Base-by-base conservation (phyloP, 1,140 invertebrate species). In the Gryon sp. region DNA sequence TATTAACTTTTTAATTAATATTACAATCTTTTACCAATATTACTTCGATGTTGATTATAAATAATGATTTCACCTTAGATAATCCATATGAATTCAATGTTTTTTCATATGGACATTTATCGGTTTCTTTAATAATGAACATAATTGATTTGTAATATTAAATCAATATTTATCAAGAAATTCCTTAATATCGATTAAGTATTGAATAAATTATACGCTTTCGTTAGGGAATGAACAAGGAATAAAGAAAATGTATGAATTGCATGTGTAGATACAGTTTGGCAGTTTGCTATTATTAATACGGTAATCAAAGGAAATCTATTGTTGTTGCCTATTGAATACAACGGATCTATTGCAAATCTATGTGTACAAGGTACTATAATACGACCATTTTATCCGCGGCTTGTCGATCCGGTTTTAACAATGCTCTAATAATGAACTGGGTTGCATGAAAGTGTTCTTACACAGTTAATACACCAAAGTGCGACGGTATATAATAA, bases 341-440 rank as follows among this genome's bases (percentile, higher is more conserved):
- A 50, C 69, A 46, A 12, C 40, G 48, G 65, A 46, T 72, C 68
- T 48, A 26, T 63, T 57, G 8, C 40, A 62, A 46, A 63, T 20
- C 32, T 16, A 11, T 34, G 24, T 43, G 14, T 40, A 45, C 55
- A 12, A n/a, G 36, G 36, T 20, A 43, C 24, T 34, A 66, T 75
- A 60, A 75, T 75, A 53, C 41, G 59, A 53, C 66, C 68, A 73
- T 72, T 72, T 73, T 77, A 66, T 62, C 34, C 40, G 41, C 12
- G 50, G 55, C 60, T 55, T 62, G 50, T 55, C 40, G 48, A 68
- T 72, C 63, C 48, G 43, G 57, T 57, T 70, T 30, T 46, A 15
- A 59, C 57, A 59, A 57, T 68, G 38, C 55, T 48, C 41, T 22
- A 46, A 50, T 63, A 76, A 76, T 66, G 60, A 70, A 59, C 50